A percentile compares a stretch with the other conserved stretches of the same genome.
Conservation (phyloP, 2,797 vertebrate species). For the Poecilia picta region DNA sequence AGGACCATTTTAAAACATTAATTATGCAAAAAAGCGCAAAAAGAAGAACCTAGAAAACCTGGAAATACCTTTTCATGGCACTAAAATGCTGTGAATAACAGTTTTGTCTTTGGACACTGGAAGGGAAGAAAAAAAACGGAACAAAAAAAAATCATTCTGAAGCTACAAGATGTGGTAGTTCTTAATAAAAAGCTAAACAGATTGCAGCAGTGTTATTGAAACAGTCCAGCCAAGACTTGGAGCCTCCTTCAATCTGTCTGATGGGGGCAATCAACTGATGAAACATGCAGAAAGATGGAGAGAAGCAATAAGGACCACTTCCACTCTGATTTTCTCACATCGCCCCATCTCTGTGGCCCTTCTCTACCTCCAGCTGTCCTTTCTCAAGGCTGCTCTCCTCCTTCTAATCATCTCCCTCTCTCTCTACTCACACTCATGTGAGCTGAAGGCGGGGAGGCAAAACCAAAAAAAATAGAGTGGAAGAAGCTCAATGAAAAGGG, state of each 20-base stretch:
- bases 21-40: background rate
- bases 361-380: slow-evolving; percentile 20
- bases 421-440: background rate
- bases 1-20: background rate
- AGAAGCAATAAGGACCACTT: slow-evolving; percentile 33
- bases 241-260: slow-evolving; percentile 59
- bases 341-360: background rate
- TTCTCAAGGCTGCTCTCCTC: slow-evolving; percentile 25
- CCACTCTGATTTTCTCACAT: slow-evolving; percentile 29
- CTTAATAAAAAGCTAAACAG: slow-evolving; percentile 64
- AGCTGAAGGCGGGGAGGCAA: slow-evolving; percentile 40
- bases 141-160: background rate
- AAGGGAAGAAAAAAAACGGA: slow-evolving; percentile 22
- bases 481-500: slow-evolving; percentile 49
- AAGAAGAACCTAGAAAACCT: background rate
- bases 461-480: slow-evolving; percentile 22
- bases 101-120: slow-evolving; percentile 3
- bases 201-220: slow-evolving; percentile 40
- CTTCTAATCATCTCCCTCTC: slow-evolving; percentile 23
- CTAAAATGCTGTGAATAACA: background rate
- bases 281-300: slow-evolving; percentile 60
- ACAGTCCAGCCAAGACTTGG: slow-evolving; percentile 34
- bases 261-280: slow-evolving; percentile 70
- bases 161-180: background rate
- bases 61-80: background rate